Percentiles rank a stretch among this genome's conserved stretches.
These are phyloP conservation scores for Melospiza melodia DNA, from an alignment of 2,113 vertebrate species.

Conservation along the genomic window DNA sequence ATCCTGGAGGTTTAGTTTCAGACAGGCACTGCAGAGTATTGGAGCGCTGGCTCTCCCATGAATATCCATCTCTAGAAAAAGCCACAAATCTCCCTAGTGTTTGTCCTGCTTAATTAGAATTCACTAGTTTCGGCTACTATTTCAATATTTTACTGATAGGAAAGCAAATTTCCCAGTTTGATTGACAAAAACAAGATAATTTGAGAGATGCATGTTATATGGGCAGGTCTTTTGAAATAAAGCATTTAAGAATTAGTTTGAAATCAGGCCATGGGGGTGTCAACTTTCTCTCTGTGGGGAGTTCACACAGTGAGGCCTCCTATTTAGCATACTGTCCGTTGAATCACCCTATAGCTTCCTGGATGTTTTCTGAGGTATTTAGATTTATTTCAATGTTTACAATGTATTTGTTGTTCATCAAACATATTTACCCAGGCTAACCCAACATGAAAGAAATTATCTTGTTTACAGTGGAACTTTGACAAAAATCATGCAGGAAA, in stretches of 20 bases:
- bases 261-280: not conserved
- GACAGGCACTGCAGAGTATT: not conserved
- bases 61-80: not conserved
- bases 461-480: conserved; percentile 78
- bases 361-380: conserved; percentile 54
- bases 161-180: not conserved
- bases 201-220: not conserved
- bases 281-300: not conserved
- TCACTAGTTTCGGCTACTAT: not conserved
- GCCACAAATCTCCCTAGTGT: not conserved
- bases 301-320: not conserved
- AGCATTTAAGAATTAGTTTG: not conserved
- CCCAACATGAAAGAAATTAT: conserved; percentile 77
- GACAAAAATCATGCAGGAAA: conserved; percentile 73
- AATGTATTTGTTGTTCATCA: conserved; percentile 77
- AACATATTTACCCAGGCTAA: conserved; percentile 81
- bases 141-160: not conserved
- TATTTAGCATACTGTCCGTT: conserved; percentile 6
- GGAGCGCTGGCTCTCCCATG: not conserved
- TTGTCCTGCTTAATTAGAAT: not conserved
- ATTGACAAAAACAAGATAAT: not conserved
- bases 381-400: conserved; percentile 73
- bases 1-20: not conserved
- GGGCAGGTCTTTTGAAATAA: not conserved
- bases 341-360: conserved; percentile 56